A percentile compares a stretch with the other conserved stretches of the same genome.
phyloP scores from a whole-genome alignment of 2,113 vertebrate species.

The Rhagologus leucostigma region DNA sequence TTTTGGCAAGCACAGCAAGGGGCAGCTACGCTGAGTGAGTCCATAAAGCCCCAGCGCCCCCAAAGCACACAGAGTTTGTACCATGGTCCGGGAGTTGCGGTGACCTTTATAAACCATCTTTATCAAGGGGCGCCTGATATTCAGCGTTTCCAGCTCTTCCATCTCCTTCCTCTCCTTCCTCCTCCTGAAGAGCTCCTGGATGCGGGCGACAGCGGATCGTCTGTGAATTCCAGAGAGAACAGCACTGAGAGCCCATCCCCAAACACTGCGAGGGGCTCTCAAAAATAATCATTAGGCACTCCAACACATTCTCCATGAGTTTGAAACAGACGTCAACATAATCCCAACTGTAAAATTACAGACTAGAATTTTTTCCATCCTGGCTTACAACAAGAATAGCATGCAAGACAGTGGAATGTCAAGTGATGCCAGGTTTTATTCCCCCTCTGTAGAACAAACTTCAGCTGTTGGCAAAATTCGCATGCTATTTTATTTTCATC shows the following conservation, averaged over 20 bases:
- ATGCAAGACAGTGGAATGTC: constrained; percentile 61
- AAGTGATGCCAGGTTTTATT: constrained; percentile 21
- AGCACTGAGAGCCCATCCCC: background rate
- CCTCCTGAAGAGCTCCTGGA: constrained; percentile 95
- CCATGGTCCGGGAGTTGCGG: constrained; percentile 98
- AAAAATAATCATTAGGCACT: background rate
- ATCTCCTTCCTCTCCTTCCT: constrained; percentile 96
- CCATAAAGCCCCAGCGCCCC: background rate
- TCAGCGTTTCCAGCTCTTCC: constrained; percentile 93
- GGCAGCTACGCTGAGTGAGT: background rate
- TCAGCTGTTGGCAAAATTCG: constrained; percentile 34
- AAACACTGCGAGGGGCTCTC: background rate
- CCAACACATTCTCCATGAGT: constrained; percentile 21
- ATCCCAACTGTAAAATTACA: constrained; percentile 33
- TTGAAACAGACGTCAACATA: constrained; percentile 27
- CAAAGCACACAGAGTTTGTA: constrained; percentile 38
- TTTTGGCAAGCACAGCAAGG: background rate
- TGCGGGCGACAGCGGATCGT: constrained; percentile 93
- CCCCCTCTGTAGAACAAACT: background rate
- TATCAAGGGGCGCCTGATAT: constrained; percentile 88
- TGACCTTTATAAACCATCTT: constrained; percentile 99
- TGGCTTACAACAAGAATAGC: constrained; percentile 43
- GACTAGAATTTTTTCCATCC: background rate
- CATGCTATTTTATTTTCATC: constrained; percentile 1
- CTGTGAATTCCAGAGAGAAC: constrained; percentile 64